Evolutionary conservation across 2,113 vertebrate species (phyloP), one percentile per base, ranked within the genome.

Genomic region (Brienomyrus longianalis): DNA sequence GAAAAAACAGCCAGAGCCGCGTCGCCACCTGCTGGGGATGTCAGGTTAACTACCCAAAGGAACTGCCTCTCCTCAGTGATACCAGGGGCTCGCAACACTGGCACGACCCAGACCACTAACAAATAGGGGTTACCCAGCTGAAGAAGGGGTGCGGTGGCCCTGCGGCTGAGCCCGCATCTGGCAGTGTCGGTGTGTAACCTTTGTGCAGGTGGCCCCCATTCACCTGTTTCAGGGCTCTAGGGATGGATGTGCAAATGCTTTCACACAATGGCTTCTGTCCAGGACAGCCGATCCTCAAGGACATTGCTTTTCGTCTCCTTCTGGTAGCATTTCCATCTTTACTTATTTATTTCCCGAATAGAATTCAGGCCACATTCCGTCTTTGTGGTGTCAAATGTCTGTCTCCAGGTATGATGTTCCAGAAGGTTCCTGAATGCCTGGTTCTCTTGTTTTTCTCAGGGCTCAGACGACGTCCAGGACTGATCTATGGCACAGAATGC

Each of bases 351-450:
- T 59, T 59, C 21, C 56, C 0, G 56, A 23, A 19, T 50, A 39
- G 47, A 88, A 9, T 90, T 92, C 21, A 86, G 62, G 62, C 90
- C 86, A 21, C 94, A 83, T 0, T 94, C 92, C 31, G 80, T 94
- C 92, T 94, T 94, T 66, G 95, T 92, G 1, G 90, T 89, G 50
- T 96, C 95, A 4, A 8, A 95, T 92, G 90, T 96, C 95, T 1
- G 91, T 93, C 91, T 97, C 95, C 90, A 93, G 93, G 50, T 93
- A 93, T 5, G 83, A 90, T 93, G 95, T 96, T 59, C 88, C 92
- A 35, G 90, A 88, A 8, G 77, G 88, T 0, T 95, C 91, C 21
- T 51, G n/a, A 27, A 43, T 54, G 4, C 21, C 21, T 59, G 56
- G 50, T 91, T 91, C 92, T 87, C 89, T 90, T 91, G 84, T 50